phyloP scores from a whole-genome alignment of 2,888 invertebrate species.

The Drosophila yooni region DNA sequence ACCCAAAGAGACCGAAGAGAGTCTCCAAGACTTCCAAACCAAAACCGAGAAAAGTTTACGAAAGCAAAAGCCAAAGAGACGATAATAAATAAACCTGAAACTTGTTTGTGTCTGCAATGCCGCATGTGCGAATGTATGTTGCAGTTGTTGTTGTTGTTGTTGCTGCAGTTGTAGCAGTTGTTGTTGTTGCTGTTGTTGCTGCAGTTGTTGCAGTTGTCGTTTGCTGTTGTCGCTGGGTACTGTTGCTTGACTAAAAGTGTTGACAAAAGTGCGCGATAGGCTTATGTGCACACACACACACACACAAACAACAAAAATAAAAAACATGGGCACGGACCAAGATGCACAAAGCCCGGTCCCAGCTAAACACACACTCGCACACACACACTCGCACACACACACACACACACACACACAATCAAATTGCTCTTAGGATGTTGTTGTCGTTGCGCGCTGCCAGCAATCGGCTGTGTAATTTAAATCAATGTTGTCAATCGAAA shows the following conservation, averaged over 20 bases:
- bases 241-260: constrained; percentile 76
- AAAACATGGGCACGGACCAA: constrained; percentile 44
- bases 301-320: neutral
- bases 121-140: constrained; percentile 58
- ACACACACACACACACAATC: constrained; percentile 37
- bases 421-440: constrained; percentile 66
- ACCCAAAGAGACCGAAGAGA: constrained; percentile 10
- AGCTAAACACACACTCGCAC: constrained; percentile 27
- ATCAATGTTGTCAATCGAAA: constrained; percentile 84
- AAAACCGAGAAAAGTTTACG: constrained; percentile 56
- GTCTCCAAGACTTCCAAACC: constrained; percentile 27
- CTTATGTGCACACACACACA: constrained; percentile 57
- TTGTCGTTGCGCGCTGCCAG: constrained; percentile 58
- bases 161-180: constrained; percentile 19
- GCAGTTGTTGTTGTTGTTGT: constrained; percentile 43
- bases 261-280: constrained; percentile 82
- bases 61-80: constrained; percentile 52
- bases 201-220: constrained; percentile 24
- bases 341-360: constrained; percentile 51
- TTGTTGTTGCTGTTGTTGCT: constrained; percentile 19
- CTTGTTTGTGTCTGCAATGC: constrained; percentile 67
- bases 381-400: constrained; percentile 28
- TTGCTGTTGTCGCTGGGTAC: constrained; percentile 32
- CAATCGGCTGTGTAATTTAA: constrained; percentile 82
- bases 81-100: constrained; percentile 68